Evolutionary conservation across 1,140 invertebrate species (phyloP).

Genomic region (Halictus rubicundus): DNA sequence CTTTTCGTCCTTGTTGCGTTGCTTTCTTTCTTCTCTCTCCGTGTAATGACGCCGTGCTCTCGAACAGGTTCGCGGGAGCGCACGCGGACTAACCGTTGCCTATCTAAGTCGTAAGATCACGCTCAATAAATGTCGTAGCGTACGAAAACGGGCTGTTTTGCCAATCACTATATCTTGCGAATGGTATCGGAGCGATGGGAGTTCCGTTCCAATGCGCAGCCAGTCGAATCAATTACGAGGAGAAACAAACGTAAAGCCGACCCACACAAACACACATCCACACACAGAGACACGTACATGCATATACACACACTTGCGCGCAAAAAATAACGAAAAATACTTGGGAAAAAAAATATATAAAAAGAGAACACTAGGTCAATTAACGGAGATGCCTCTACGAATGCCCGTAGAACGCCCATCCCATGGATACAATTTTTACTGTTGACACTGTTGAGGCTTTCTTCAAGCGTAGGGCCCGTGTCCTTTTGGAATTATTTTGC

Average conservation of each 20-base stretch:
- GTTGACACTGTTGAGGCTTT: too few species aligned
- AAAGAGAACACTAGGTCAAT: slow-evolving; percentile 71
- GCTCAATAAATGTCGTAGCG: slow-evolving; percentile 77
- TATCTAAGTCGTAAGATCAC: slow-evolving; percentile 77
- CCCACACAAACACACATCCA: not conserved
- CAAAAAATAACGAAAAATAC: not conserved
- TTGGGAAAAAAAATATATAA: slow-evolving; percentile 23
- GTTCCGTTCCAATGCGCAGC: not conserved
- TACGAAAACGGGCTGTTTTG: not conserved
- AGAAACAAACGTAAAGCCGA: not conserved
- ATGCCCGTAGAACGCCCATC: slow-evolving; percentile 65
- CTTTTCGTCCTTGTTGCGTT: not conserved
- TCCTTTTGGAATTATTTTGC: too few species aligned
- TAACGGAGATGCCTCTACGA: slow-evolving; percentile 77
- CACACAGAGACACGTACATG: not conserved
- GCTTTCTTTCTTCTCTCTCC: not conserved
- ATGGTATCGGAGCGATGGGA: not conserved
- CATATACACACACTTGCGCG: too few species aligned
- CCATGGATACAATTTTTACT: too few species aligned
- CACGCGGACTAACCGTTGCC: slow-evolving; percentile 72
- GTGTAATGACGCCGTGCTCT: not conserved
- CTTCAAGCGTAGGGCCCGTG: too few species aligned
- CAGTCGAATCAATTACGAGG: not conserved
- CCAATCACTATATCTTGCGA: not conserved
- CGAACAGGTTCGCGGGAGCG: not conserved